Evolutionary conservation across 1,140 invertebrate genomes (phyloP), one percentile per base, ranked within the genome.

Genomic region (Mycetomoellerius zeteki): DNA sequence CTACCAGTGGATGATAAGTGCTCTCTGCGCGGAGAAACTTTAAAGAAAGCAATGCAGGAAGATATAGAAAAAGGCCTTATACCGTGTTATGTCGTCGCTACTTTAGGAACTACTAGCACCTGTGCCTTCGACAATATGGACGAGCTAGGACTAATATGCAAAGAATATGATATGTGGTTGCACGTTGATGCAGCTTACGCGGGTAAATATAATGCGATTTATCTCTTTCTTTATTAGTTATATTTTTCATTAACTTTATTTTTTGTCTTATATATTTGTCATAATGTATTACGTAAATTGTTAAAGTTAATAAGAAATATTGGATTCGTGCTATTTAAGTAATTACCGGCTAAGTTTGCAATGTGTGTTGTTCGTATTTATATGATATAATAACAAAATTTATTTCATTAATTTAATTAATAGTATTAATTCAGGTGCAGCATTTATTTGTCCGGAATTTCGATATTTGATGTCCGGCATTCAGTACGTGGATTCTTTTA

Each of bases 101-200:
- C 98, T 69, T 95, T 99, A 24, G 99, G 99, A 2, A 99, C 99
- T 0, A 99, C 99, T 0, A 98, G 97, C 43, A 98, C 98, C 7
- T 99, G 99, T 93, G 97, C 98, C 5, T 99, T 99, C 93, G 99
- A 99, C 94, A 97, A 98, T 78, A 93, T 99, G 0, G 96, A 97
- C 33, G 97, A 98, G 94, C 92, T 99, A 50, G 98, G 98, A 0
- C 96, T 97, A 54, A 96, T 99, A 37, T 99, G 98, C 92, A 95
- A 97, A 72, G 94, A 97, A 91, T 95, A 98, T 90, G 95, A 97
- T 72, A 94, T 99, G 19, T 99, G 98, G 98, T 93, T 99, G 52
- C 98, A 99, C 91, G 96, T 99, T 0, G 98, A 99, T 92, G 98
- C 98, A 5, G 98, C 98, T 1, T 99, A 99, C 94, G 98, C 98